Evolutionary conservation across 2,113 vertebrate species (phyloP).

Genomic region (Pelecanoides urinatrix): DNA sequence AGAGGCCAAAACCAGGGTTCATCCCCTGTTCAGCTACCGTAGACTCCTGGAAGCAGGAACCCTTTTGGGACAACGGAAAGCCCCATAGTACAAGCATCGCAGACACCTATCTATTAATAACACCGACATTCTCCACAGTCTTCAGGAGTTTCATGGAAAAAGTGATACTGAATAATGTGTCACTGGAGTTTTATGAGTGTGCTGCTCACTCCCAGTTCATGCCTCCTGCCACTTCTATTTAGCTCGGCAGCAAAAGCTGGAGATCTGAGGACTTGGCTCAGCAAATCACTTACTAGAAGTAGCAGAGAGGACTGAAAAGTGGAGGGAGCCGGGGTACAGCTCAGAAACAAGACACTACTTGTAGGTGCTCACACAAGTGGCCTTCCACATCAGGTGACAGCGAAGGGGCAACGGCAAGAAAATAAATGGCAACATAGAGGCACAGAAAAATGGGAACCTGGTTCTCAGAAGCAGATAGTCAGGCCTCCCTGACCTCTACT

Average conservation of each 20-base stretch:
- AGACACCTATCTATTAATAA: accelerated
- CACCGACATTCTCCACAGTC: neutral
- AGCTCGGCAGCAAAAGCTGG: neutral
- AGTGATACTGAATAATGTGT: neutral
- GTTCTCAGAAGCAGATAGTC: neutral
- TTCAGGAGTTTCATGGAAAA: neutral
- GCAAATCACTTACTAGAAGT: neutral
- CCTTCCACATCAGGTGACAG: neutral
- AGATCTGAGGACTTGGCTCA: neutral
- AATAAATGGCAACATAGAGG: neutral
- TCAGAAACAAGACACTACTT: neutral
- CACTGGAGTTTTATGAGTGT: neutral
- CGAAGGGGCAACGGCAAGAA: neutral
- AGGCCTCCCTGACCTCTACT: neutral
- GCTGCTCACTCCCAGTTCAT: neutral
- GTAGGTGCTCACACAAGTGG: neutral
- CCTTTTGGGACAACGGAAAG: accelerated
- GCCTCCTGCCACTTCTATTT: neutral
- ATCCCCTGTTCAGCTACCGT: neutral
- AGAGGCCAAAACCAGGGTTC: neutral
- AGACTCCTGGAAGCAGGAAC: neutral
- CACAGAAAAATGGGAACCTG: neutral
- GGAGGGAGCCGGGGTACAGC: neutral
- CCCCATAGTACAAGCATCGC: accelerated
- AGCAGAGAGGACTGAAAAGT: neutral